Evolutionary conservation across 2,888 invertebrate genomes (phyloP), one percentile per base, ranked within the genome.

Genomic region (Endomychus coccineus): DNA sequence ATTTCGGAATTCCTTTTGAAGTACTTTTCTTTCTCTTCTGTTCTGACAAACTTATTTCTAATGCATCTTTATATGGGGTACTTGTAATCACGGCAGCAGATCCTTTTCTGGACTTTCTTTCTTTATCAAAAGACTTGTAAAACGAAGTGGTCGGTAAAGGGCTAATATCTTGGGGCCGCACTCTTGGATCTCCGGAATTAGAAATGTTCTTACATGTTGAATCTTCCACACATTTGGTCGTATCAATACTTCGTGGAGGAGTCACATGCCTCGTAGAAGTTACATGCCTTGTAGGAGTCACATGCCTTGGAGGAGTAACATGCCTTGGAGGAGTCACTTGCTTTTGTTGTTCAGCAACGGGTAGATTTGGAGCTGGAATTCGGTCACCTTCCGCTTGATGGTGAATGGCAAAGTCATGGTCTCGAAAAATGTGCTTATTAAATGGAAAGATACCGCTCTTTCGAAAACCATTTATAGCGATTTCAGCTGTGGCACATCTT

Each of bases 341-440:
- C 16, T 35, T 23, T 27, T 16, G 16, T 36, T 27, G 27, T 29
- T 21, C 27, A n/a, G n/a, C n/a, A n/a, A n/a, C n/a, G n/a, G n/a
- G n/a, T n/a, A n/a, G n/a, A n/a, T n/a, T n/a, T n/a, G n/a, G n/a
- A n/a, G n/a, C n/a, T n/a, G n/a, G n/a, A n/a, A n/a, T n/a, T n/a
- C n/a, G n/a, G n/a, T n/a, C n/a, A n/a, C n/a, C n/a, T n/a, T n/a
- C n/a, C n/a, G n/a, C n/a, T n/a, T 34, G 21, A 27, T 19, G 14
- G 27, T 39, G 34, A 28, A 21, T 34, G 9, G 28, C 33, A 23
- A 38, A 38, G 27, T 38, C 33, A 19, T 38, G 32, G 7, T 38
- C 38, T 38, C 27, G 32, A 28, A 39, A 39, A 34, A 34, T 39
- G 27, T 34, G 34, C 15, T 27, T 34, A 34, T 14, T 35, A 28